Conservation (phyloP, 1,140 invertebrate species). For the Paraescarpia echinospica region DNA sequence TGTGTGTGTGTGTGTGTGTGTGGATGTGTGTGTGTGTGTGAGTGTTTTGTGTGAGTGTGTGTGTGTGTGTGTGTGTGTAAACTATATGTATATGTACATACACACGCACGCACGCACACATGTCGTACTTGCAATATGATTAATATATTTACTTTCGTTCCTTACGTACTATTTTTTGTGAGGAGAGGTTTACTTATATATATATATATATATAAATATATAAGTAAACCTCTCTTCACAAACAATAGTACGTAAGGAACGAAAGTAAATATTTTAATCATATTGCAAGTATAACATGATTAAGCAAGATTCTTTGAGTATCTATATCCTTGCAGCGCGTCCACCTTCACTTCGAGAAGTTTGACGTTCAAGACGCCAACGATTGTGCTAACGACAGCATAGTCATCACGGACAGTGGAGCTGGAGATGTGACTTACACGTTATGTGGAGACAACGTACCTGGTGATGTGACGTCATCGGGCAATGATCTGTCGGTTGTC, state of each 20-base stretch:
- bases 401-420: neutral
- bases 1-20: no score
- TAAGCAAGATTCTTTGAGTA: no score
- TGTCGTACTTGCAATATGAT: no score
- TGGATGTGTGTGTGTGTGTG: no score
- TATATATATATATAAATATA: neutral
- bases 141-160: no score
- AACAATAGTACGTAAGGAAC: no score
- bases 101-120: neutral
- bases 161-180: neutral
- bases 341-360: neutral
- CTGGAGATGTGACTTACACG: neutral
- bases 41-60: no score
- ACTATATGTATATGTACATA: no score
- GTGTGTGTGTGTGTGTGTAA: no score
- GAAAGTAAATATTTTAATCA: no score
- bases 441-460: neutral
- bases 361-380: neutral
- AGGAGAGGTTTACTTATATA: neutral
- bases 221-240: neutral
- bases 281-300: no score
- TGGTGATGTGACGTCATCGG: neutral
- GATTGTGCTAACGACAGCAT: neutral
- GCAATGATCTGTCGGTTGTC: neutral
- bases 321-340: neutral